Conservation (phyloP, 2,888 invertebrate species). For the Bellardia pandia region DNA sequence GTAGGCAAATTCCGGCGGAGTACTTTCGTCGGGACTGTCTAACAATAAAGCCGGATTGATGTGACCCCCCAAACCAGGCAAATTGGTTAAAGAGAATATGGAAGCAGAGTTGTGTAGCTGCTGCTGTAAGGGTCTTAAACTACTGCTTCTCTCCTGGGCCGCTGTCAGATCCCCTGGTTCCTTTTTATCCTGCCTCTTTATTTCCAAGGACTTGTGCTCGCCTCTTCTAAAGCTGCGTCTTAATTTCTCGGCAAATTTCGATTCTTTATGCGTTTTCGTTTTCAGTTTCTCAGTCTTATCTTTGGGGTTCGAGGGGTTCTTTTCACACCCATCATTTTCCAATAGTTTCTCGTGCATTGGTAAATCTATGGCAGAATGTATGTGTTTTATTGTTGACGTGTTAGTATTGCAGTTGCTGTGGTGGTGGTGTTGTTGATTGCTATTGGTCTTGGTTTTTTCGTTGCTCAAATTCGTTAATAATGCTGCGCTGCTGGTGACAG, state of each 20-base stretch:
- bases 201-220: slow-evolving; percentile 79
- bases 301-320: slow-evolving; percentile 68
- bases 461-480: slow-evolving; percentile 65
- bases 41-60: slow-evolving; percentile 80
- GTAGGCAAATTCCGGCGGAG: slow-evolving; percentile 82
- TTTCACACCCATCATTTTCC: slow-evolving; percentile 77
- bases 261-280: slow-evolving; percentile 76
- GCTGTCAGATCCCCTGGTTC: slow-evolving; percentile 78
- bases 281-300: slow-evolving; percentile 76
- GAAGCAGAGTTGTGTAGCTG: slow-evolving; percentile 67
- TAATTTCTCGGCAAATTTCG: slow-evolving; percentile 80
- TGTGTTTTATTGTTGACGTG: slow-evolving; percentile 33
- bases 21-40: slow-evolving; percentile 82
- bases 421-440: slow-evolving; percentile 40
- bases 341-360: slow-evolving; percentile 81
- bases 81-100: slow-evolving; percentile 76
- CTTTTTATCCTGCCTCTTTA: slow-evolving; percentile 77
- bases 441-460: slow-evolving; percentile 52
- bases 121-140: slow-evolving; percentile 58
- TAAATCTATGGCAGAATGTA: slow-evolving; percentile 62
- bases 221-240: slow-evolving; percentile 81
- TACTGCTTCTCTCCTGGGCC: slow-evolving; percentile 62
- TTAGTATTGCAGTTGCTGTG: background rate
- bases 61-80: slow-evolving; percentile 78
- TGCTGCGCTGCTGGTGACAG: slow-evolving; percentile 57